A percentile compares a stretch with the other conserved stretches of the same genome.
phyloP scores from a whole-genome alignment of 2,888 invertebrate species.

The Peribatodes rhomboidaria region DNA sequence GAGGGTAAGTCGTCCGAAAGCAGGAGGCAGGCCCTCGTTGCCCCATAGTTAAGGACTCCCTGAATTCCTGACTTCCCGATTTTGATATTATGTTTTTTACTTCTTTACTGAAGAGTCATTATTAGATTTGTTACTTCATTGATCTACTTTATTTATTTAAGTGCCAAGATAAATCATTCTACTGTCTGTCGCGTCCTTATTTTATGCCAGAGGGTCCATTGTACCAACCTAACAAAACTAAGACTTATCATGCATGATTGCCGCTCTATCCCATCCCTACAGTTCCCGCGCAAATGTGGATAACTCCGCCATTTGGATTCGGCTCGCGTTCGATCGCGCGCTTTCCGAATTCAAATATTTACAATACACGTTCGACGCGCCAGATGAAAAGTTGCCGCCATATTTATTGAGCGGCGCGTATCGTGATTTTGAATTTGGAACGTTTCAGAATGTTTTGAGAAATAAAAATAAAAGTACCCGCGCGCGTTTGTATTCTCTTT shows the following conservation, averaged over 20 bases:
- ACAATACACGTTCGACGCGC: constrained; percentile 51
- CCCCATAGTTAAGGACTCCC: too few species aligned
- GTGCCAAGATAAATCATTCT: too few species aligned
- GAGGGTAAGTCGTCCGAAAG: too few species aligned
- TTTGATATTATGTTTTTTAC: too few species aligned
- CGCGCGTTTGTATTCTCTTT: background rate
- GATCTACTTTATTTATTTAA: too few species aligned
- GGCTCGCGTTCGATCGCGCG: constrained; percentile 58
- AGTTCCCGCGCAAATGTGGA: constrained; percentile 57
- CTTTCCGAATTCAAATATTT: constrained; percentile 53
- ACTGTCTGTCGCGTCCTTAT: background rate
- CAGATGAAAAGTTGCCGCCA: constrained; percentile 50
- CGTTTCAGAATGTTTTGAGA: constrained; percentile 8
- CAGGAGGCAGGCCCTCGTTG: too few species aligned
- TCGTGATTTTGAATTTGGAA: constrained; percentile 37
- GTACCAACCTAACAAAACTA: constrained; percentile 20
- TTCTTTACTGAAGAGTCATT: too few species aligned
- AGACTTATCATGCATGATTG: constrained; percentile 9
- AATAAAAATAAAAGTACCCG: constrained; percentile 7
- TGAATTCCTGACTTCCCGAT: too few species aligned
- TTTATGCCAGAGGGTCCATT: background rate
- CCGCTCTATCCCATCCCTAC: constrained; percentile 34
- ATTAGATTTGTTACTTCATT: too few species aligned
- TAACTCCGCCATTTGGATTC: constrained; percentile 80
- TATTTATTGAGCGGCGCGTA: constrained; percentile 49